Base-by-base conservation (phyloP, 2,797 vertebrate genomes). In the Semaprochilodus insignis region DNA sequence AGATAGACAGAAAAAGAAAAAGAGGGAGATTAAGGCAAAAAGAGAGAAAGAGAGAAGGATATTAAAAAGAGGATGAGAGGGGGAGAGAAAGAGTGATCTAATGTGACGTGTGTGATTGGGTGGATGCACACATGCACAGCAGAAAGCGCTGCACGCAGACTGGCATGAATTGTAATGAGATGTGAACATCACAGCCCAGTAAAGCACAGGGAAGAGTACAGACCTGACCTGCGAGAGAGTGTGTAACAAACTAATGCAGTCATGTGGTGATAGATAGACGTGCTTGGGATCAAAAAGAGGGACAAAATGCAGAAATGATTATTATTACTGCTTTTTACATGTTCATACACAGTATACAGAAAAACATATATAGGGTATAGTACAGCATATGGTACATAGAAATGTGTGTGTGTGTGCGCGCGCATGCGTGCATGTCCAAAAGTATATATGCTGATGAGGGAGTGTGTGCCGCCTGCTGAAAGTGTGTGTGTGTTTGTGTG, bases 161-260 rank as follows among this genome's bases (percentile, higher is more conserved):
- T 86, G 84, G 70, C 81, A 78, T 51, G 78, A 84, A 83, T 70
- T 59, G 55, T 86, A 83, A 88, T 80, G 76, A 78, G 77, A 73
- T 65, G 48, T 81, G 81, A 88, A 80, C 72, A 77, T 80, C 83
- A 81, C 48, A 83, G 73, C 25, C 36, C 60, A 55, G 75, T 76
- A 85, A 81, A 85, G 78, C 74, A 71, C 54, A 57, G 70, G 71
- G 13, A 10, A 36, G 72, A 75, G 69, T 31, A 25, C 54, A 36
- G 44, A 6, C 31, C 25, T 62, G 74, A 67, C 76, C 51, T 78
- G 65, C 72, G 27, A 71, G 44, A 48, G 74, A 36, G 81, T 79
- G 76, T 59, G 80, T 54, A 54, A 40, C 51, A 81, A 62, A 86
- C 69, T 60, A 84, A 72, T 84, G n/a, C 83, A 82, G 80, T 67